Evolutionary conservation across 2,113 vertebrate species (phyloP).

Genomic region (Nannospalax galili): DNA sequence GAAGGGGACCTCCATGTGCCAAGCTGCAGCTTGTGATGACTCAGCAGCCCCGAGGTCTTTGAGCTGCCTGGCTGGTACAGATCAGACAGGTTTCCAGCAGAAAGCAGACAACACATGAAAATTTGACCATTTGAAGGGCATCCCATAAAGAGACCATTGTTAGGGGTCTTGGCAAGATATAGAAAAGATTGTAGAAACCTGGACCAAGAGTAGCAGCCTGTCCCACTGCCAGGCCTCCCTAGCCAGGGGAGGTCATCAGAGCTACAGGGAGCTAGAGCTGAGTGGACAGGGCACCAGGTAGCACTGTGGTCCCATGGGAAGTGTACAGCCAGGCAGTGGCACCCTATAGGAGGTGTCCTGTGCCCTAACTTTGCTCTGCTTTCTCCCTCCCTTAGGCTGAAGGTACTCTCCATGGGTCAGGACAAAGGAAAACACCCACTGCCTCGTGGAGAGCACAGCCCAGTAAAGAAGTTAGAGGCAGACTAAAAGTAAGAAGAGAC

Average conservation of each 20-base stretch:
- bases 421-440: not conserved
- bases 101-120: not conserved
- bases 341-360: not conserved
- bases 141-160: not conserved
- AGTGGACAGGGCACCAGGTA: not conserved
- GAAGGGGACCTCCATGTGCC: not conserved
- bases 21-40: not conserved
- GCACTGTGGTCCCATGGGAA: not conserved
- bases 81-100: not conserved
- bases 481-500: not conserved
- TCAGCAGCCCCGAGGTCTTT: not conserved
- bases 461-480: not conserved
- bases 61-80: not conserved
- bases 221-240: not conserved
- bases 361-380: not conserved
- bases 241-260: not conserved
- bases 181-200: not conserved
- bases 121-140: not conserved
- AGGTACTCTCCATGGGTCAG: not conserved
- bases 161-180: not conserved
- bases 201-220: not conserved
- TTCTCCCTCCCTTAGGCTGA: not conserved
- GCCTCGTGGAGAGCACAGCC: not conserved
- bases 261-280: not conserved
- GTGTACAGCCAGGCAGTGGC: not conserved